phyloP scores from a whole-genome alignment of 2,113 vertebrate genomes.

The Trichechus manatus region DNA sequence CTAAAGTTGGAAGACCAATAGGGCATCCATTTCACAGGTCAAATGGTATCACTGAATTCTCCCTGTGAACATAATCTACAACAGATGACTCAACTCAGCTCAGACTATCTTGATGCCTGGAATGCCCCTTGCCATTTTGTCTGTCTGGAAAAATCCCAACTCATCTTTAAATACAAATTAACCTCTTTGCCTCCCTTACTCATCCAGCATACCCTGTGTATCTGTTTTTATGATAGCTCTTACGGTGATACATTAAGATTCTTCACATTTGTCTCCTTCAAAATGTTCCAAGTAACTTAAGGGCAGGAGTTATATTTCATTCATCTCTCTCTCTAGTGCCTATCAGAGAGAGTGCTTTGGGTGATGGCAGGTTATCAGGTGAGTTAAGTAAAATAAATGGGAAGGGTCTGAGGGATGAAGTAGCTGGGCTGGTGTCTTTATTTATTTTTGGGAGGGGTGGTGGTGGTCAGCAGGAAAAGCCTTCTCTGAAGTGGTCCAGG shows the following conservation, averaged over 20 bases:
- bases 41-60: not conserved
- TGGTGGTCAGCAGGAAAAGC: not conserved
- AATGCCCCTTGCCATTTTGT: not conserved
- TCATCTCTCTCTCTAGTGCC: not conserved
- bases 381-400: not conserved
- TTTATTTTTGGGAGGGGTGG: fast-evolving
- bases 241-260: not conserved
- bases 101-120: not conserved
- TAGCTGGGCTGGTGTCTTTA: not conserved
- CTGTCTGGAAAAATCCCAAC: not conserved
- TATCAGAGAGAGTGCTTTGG: not conserved
- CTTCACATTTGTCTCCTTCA: not conserved
- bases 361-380: not conserved
- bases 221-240: not conserved
- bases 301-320: not conserved
- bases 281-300: not conserved
- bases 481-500: not conserved
- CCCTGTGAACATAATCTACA: not conserved
- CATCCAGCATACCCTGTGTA: not conserved
- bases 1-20: not conserved
- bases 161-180: constrained; percentile 10
- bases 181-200: not conserved
- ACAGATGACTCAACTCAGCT: not conserved
- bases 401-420: not conserved
- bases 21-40: not conserved